phyloP scores from a whole-genome alignment of 2,113 vertebrate species.

The Sorex fumeus region DNA sequence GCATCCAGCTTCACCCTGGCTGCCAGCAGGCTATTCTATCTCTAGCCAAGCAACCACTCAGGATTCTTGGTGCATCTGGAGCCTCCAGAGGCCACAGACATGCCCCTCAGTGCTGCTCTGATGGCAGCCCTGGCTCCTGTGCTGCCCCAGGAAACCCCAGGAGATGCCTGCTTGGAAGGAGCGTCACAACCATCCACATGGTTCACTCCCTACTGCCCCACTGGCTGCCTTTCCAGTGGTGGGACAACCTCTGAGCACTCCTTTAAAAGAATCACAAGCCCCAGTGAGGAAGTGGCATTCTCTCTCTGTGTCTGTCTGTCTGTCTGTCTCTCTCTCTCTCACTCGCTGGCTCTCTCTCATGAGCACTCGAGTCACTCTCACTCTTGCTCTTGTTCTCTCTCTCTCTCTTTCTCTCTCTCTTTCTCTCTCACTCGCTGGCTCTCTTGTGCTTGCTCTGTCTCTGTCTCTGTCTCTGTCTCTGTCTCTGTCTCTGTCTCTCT shows the following conservation, averaged over 20 bases:
- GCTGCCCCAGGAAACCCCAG: neutral
- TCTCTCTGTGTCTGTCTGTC: neutral
- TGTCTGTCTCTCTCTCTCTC: neutral
- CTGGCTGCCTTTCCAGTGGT: no score
- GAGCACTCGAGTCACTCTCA: no score
- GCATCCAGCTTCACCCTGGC: neutral
- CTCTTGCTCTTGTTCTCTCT: no score
- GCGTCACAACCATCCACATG: neutral
- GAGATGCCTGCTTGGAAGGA: neutral
- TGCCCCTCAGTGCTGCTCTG: neutral
- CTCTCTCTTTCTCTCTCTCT: no score
- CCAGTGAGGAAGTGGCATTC: no score
- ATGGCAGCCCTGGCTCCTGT: neutral
- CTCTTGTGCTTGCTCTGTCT: no score
- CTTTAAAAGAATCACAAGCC: no score
- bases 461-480: no score
- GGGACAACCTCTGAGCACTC: no score
- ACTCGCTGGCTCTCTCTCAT: neutral
- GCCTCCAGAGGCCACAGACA: neutral
- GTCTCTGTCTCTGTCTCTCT: no score
- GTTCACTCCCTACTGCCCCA: neutral
- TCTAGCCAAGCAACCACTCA: neutral
- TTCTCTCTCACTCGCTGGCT: no score
- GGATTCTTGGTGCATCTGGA: neutral
- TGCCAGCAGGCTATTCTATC: neutral